A percentile compares a stretch with the other conserved stretches of the same genome.
Conservation (phyloP, 2,797 vertebrate genomes). For the Gymnothorax javanicus region DNA sequence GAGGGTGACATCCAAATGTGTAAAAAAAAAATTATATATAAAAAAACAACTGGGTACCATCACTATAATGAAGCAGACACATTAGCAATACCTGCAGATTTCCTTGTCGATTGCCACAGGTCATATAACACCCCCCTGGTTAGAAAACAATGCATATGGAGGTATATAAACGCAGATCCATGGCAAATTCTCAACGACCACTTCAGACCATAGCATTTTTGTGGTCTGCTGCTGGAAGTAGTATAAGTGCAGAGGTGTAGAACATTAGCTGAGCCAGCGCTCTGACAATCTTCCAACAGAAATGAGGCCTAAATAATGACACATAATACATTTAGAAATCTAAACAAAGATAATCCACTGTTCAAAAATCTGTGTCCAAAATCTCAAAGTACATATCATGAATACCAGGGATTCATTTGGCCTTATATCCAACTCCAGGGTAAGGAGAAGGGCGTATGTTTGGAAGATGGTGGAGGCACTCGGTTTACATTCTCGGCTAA, state of each 20-base stretch:
- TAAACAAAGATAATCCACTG: slow-evolving; percentile 38
- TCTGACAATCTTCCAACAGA: slow-evolving; percentile 42
- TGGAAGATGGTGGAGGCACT: slow-evolving; percentile 56
- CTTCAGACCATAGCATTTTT: slow-evolving; percentile 62
- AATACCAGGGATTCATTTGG: slow-evolving; percentile 33
- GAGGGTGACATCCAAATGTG: neutral
- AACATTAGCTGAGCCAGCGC: slow-evolving; percentile 53
- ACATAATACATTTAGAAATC: slow-evolving; percentile 38
- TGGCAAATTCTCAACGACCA: slow-evolving; percentile 51
- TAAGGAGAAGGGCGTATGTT: slow-evolving; percentile 40
- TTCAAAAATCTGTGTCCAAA: slow-evolving; percentile 35
- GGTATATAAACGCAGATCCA: slow-evolving; percentile 37
- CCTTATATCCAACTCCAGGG: slow-evolving; percentile 29
- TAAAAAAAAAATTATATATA: too few species aligned
- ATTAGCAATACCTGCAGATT: neutral
- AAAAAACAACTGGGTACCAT: neutral
- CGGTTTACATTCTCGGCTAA: slow-evolving; percentile 69
- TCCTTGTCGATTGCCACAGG: neutral
- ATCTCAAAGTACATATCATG: slow-evolving; percentile 33
- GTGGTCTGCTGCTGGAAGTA: slow-evolving; percentile 57
- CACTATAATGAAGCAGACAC: neutral
- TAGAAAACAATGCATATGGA: neutral
- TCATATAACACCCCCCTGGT: slow-evolving; percentile 1
- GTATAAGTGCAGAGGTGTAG: slow-evolving; percentile 56
- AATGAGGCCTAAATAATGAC: slow-evolving; percentile 42